Base-by-base conservation (phyloP, 1,140 invertebrate genomes). In the Ips typographus region DNA sequence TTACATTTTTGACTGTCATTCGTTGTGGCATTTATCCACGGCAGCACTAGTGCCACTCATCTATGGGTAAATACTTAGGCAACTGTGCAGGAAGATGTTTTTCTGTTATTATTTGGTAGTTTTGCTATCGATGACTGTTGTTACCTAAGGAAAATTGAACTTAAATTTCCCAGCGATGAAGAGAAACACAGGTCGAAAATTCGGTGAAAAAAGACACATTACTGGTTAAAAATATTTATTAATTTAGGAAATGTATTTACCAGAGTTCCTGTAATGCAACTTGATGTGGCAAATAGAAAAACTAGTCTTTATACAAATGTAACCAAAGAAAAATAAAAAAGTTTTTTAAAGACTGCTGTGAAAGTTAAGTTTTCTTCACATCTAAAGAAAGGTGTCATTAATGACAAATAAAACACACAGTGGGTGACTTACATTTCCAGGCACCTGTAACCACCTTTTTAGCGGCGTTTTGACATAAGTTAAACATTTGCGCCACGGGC, bases 21-120 rank as follows among this genome's bases (percentile, higher is more conserved):
- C 96, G 0, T 83, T 99, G 1, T 99, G 96, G 94, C 97, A 99
- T 85, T 86, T 96, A 36, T 86, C 88, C n/a, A 98, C 96, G 1
- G 86, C 89, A 66, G 91, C 93, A 3, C 79, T 98, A 47, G 88
- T 90, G 3, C 81, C 90, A 59, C 78, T 96, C 1, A 93, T 95
- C 82, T 97, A 95, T 77, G 90, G 88, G 93, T 94, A 83, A 78
- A 22, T 22, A 22, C 80, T 82, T 40, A 40, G 40, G 2, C 6
- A 44, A 2, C 2, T 2, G 2, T 42, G 5, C 58, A 22, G 22
- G 22, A 22, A 22, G 22, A 22, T 22, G 43, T 47, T 5, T 5
- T 55, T n/a, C 4, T 62, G 57, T 64, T 36, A 4, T 62, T 70
- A 66, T 37, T 62, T 82, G 81, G 49, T 74, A 85, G 84, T 75